Conservation (phyloP, 64 coral and sea anemone species). For the Porites lutea region DNA sequence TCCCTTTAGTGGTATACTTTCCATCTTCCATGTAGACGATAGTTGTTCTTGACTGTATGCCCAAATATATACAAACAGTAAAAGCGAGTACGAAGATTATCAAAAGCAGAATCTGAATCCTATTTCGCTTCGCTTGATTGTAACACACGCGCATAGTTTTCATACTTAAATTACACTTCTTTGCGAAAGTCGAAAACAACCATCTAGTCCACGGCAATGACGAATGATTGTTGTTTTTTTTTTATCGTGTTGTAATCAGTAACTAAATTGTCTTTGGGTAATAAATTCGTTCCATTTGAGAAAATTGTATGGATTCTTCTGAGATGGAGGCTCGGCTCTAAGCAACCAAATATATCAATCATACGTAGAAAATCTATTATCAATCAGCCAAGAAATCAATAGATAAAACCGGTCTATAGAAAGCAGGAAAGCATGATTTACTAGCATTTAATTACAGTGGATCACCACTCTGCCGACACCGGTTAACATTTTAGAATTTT, state of each 20-base stretch:
- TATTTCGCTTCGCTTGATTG: slow-evolving; percentile 14
- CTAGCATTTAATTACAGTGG: no score
- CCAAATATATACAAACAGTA: slow-evolving; percentile 4
- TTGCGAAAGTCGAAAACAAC: background rate
- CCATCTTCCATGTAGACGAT: background rate
- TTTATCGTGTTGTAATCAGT: background rate
- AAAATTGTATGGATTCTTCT: no score
- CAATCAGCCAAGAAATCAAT: no score
- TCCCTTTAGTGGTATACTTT: background rate
- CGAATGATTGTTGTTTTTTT: no score
- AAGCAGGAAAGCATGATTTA: no score
- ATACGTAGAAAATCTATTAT: no score
- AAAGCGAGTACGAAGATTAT: background rate
- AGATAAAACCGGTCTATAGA: no score
- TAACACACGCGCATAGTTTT: slow-evolving; percentile 13
- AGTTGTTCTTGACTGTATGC: background rate
- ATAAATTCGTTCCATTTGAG: background rate
- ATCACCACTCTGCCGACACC: no score
- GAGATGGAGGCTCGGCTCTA: no score
- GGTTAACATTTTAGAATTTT: no score
- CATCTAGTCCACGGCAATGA: no score
- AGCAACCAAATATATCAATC: no score
- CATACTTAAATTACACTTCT: background rate
- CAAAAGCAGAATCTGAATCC: background rate
- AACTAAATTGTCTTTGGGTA: background rate